Evolutionary conservation across 2,113 vertebrate genomes (phyloP).

Genomic region (Phrynocephalus versicolor): DNA sequence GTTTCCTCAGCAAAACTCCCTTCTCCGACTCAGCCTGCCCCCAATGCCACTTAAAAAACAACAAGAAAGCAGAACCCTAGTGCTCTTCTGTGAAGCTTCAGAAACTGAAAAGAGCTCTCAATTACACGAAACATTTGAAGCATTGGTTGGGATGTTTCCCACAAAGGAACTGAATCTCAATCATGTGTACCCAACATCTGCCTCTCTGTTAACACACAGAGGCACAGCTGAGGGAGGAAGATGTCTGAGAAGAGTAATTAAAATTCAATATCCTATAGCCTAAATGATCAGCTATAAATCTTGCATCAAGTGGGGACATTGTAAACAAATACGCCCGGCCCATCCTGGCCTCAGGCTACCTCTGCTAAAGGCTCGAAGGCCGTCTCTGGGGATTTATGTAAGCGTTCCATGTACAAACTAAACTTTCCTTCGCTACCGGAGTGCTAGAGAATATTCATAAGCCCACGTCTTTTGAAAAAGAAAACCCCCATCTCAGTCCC

Average conservation of each 20-base stretch:
- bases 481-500: background rate
- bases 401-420: background rate
- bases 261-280: constrained; percentile 10
- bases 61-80: background rate
- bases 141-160: constrained; percentile 28
- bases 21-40: background rate
- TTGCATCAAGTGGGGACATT: constrained; percentile 2
- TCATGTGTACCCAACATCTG: constrained; percentile 39
- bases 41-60: background rate
- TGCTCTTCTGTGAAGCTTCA: constrained; percentile 32
- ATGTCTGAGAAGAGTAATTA: background rate
- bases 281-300: background rate
- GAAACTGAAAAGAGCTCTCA: constrained; percentile 44
- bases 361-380: background rate
- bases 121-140: constrained; percentile 30
- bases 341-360: background rate
- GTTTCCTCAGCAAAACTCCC: background rate
- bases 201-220: constrained; percentile 31
- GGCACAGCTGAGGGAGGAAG: background rate
- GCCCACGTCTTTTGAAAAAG: background rate
- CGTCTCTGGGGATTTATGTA: background rate
- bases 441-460: constrained; percentile 5
- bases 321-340: background rate
- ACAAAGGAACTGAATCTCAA: constrained; percentile 50
- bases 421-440: background rate